phyloP scores from a whole-genome alignment of 2,797 vertebrate species.

The Synanceia verrucosa region DNA sequence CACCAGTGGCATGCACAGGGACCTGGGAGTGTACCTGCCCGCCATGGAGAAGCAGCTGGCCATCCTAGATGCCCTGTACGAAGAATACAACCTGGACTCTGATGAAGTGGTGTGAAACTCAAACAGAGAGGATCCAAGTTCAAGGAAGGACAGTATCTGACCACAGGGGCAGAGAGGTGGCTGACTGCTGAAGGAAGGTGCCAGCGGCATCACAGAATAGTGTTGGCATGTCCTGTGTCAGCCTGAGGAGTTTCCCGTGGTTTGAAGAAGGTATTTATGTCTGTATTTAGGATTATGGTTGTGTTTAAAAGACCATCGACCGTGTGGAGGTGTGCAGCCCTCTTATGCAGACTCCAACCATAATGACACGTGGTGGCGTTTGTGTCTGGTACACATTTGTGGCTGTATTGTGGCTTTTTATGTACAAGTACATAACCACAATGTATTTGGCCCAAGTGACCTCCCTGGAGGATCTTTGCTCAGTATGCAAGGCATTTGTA shows the following conservation, averaged over 20 bases:
- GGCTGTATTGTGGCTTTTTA: slow-evolving; percentile 28
- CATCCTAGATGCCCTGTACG: slow-evolving; percentile 92
- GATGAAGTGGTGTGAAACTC: slow-evolving; percentile 93
- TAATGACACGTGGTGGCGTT: slow-evolving; percentile 28
- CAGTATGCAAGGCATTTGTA: slow-evolving; percentile 7
- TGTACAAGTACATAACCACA: slow-evolving; percentile 44
- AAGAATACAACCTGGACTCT: slow-evolving; percentile 93
- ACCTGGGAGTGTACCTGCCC: slow-evolving; percentile 92
- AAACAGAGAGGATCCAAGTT: background rate
- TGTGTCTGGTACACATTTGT: slow-evolving; percentile 35
- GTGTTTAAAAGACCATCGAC: slow-evolving; percentile 41
- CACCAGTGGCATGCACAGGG: slow-evolving; percentile 86
- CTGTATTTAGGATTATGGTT: slow-evolving; percentile 17
- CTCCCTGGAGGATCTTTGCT: slow-evolving; percentile 3
- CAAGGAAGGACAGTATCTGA: slow-evolving; percentile 12
- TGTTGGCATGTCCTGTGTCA: slow-evolving; percentile 39
- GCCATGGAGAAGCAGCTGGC: slow-evolving; percentile 94
- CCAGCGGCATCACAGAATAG: slow-evolving; percentile 33
- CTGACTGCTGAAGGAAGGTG: slow-evolving; percentile 17
- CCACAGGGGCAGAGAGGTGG: background rate
- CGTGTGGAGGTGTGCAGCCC: slow-evolving; percentile 6
- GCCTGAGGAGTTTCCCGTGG: slow-evolving; percentile 35
- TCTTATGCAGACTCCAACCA: slow-evolving; percentile 42
- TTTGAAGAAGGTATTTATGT: slow-evolving; percentile 40
- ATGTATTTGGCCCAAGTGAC: slow-evolving; percentile 26